These are phyloP conservation scores for Sander vitreus DNA, from an alignment of 2,113 vertebrate genomes.

Conservation along the genomic window DNA sequence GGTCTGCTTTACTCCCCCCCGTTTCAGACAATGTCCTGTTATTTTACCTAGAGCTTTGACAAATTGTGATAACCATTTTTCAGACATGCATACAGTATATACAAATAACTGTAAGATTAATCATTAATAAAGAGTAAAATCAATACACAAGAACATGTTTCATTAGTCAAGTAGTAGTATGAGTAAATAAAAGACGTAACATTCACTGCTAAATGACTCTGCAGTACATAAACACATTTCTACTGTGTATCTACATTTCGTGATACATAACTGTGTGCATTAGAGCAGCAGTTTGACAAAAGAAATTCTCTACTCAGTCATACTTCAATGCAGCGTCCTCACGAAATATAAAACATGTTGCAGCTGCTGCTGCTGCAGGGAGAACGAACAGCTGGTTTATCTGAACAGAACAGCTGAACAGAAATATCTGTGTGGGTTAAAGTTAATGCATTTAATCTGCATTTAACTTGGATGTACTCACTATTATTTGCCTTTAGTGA, in stretches of 20 bases:
- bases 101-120: background rate
- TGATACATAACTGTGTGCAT: background rate
- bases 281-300: constrained; percentile 5
- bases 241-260: background rate
- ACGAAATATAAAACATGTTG: constrained; percentile 37
- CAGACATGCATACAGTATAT: too few species aligned
- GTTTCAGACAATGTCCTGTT: background rate
- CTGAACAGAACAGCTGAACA: background rate
- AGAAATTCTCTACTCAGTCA: background rate
- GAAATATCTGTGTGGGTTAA: background rate
- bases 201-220: background rate
- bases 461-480: background rate
- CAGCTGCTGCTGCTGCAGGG: background rate
- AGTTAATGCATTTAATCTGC: background rate
- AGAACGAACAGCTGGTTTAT: background rate
- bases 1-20: too few species aligned
- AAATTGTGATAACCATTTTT: too few species aligned
- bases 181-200: background rate
- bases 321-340: background rate
- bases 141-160: background rate
- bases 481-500: background rate
- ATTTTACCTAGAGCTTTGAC: too few species aligned
- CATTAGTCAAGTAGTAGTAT: background rate
- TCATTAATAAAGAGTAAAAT: background rate
- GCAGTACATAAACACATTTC: background rate